Conservation (phyloP, 2,888 invertebrate species). For the Stratiomys singularior region DNA sequence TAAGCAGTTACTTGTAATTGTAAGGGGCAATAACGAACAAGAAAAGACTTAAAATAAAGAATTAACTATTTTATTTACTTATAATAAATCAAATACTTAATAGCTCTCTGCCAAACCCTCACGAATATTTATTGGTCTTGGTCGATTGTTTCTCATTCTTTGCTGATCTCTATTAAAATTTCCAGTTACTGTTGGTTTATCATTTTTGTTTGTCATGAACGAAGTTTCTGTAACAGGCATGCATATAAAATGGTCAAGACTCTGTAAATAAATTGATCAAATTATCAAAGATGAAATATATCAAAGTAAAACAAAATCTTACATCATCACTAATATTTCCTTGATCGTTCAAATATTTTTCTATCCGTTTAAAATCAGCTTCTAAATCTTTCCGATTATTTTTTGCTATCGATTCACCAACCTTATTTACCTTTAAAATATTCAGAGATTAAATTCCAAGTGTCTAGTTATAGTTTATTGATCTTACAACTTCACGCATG, state of each 20-base stretch:
- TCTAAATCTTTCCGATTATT: slow-evolving; percentile 67
- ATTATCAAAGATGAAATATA: no score
- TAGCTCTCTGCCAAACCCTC: slow-evolving; percentile 16
- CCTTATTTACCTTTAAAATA: slow-evolving; percentile 62
- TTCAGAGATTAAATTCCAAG: slow-evolving; percentile 24
- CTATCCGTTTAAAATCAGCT: slow-evolving; percentile 69
- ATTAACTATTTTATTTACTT: background rate
- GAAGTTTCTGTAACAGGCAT: slow-evolving; percentile 47
- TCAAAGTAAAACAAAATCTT: background rate
- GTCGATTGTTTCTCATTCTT: background rate
- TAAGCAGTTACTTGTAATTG: no score
- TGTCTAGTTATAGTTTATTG: background rate
- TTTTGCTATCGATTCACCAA: slow-evolving; percentile 67
- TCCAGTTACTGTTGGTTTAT: slow-evolving; percentile 46
- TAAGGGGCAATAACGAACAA: no score
- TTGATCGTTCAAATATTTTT: slow-evolving; percentile 68
- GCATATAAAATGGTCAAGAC: slow-evolving; percentile 51
- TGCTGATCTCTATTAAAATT: slow-evolving; percentile 42
- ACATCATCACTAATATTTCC: slow-evolving; percentile 50
- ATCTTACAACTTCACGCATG: slow-evolving; percentile 72
- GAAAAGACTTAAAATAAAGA: no score
- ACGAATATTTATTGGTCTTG: background rate
- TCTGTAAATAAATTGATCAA: slow-evolving; percentile 47
- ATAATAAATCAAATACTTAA: background rate
- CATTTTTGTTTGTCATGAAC: slow-evolving; percentile 38